Evolutionary conservation across 2,113 vertebrate genomes (phyloP), one percentile per base, ranked within the genome.

Genomic region (Astatotilapia flaviijosephi): DNA sequence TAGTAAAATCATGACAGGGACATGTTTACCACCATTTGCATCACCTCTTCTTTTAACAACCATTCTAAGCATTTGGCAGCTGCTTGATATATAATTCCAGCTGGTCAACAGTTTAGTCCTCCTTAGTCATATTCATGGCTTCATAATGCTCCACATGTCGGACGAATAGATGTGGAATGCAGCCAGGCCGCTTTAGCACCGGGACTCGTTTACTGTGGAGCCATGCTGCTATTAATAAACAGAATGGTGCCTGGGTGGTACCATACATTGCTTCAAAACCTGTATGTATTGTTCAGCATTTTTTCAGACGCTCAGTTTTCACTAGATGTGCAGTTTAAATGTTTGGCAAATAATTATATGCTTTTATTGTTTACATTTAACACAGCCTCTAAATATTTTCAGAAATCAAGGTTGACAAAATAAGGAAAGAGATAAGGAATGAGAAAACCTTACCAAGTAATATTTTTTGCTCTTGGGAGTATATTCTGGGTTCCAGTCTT

Each of bases 401-500:
- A 49, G 3, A 77, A 51, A 49, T 19, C 42, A 51, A 68, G 26
- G 73, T 13, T 77, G 45, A 31, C 6, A 77, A 51, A 77, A 31
- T 49, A 28, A 51, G 15, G 70, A 49, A 31, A 77, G 19, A 21
- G 19, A 79, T 21, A 62, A 35, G 33, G 35, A 23, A 56, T 37
- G 12, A 35, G n/a, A 17, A 49, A 83, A 83, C 94, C 96, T 2
- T 98, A 99, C 99, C 97, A 98, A 91, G 95, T 98, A 99, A 96
- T 98, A 99, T 85, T 98, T 98, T 95, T 97, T 98, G 98, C 97
- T 98, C 94, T 98, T 99, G 5, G 97, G 97, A 0, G 97, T 98
- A 89, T 97, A 98, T 80, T 99, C 98, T 1, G 98, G 97, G 85
- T 98, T 97, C 98, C 98, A 98, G 60, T 98, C 97, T 89, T 98